These are phyloP conservation scores for Mesembrinibis cayennensis DNA, from an alignment of 2,113 vertebrate genomes.

Conservation along the genomic window DNA sequence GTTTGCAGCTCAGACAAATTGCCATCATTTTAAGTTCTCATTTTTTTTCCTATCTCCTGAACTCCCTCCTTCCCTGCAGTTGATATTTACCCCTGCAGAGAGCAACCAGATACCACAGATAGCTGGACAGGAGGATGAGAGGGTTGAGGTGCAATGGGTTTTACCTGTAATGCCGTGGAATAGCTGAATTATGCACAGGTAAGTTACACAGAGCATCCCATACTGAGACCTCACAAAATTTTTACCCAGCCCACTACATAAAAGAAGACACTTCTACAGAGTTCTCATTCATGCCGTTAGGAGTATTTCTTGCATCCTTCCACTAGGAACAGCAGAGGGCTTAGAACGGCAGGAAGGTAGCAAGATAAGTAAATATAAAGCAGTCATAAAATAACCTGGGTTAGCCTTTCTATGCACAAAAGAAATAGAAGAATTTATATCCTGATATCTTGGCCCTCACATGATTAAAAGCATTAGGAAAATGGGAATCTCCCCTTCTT, in stretches of 20 bases:
- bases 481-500: slow-evolving; percentile 47
- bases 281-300: fast-evolving
- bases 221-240: background rate
- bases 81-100: background rate
- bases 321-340: slow-evolving; percentile 54
- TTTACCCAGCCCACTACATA: fast-evolving
- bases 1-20: background rate
- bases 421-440: slow-evolving; percentile 16
- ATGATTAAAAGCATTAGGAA: slow-evolving; percentile 36
- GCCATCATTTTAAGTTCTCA: background rate
- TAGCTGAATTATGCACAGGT: too few relatives aligned
- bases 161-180: background rate
- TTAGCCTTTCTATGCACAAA: slow-evolving; percentile 5
- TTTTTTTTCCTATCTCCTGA: background rate
- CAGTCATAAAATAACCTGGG: background rate
- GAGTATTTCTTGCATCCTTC: slow-evolving; percentile 24
- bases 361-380: background rate
- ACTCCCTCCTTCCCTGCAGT: background rate
- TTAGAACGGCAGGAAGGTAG: background rate
- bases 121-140: background rate
- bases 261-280: background rate
- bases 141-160: background rate
- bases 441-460: background rate
- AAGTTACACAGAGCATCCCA: background rate
- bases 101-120: background rate